Base-by-base conservation (phyloP, 2,888 invertebrate genomes). In the Fragum sueziense region DNA sequence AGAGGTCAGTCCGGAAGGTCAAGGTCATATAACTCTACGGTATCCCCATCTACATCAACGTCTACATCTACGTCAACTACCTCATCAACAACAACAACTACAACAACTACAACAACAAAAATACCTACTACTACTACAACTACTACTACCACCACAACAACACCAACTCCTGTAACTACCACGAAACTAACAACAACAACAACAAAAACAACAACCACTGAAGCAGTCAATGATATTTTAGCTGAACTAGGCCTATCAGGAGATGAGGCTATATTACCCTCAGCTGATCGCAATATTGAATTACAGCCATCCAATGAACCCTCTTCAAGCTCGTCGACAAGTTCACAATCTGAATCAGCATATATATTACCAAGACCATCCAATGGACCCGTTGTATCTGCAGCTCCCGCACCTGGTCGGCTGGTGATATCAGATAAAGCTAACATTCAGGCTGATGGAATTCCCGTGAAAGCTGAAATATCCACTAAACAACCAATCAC, bases 21-120 rank as follows among this genome's bases (percentile, higher is more conserved):
- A 47, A 47, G 47, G 17, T 47, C 47, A 9, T 47, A 47, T 47
- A 47, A 47, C 17, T 20, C 82, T 4, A 87, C 87, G n/a, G 91
- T 92, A 52, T 74, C 54, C 27, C 31, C 62, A 25, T 67, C 52
- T 57, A 67, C 54, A 92, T 94, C 85, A 91, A 25, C 65, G 9
- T 92, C 85, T 34, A 75, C 85, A 27, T 65, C 62, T 22, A 73
- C 57, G 14, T 57, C 72, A 27, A 61, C 61, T 25, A 69, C 70
- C 59, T 76, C 69, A 92, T 94, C 85, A 91, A 92, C 85, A 54
- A 92, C 84, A 47, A 76, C 86, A 25, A 86, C 88, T 31, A 90
- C 92, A 57, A 90, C 86, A 81, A 91, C 91, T 84, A 89, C 87
- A 78, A 89, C 80, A 77, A 90, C 89, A 85, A 87, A 54, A 76